These are phyloP conservation scores for Pogoniulus pusillus DNA, from an alignment of 2,797 vertebrate species.

Conservation along the genomic window DNA sequence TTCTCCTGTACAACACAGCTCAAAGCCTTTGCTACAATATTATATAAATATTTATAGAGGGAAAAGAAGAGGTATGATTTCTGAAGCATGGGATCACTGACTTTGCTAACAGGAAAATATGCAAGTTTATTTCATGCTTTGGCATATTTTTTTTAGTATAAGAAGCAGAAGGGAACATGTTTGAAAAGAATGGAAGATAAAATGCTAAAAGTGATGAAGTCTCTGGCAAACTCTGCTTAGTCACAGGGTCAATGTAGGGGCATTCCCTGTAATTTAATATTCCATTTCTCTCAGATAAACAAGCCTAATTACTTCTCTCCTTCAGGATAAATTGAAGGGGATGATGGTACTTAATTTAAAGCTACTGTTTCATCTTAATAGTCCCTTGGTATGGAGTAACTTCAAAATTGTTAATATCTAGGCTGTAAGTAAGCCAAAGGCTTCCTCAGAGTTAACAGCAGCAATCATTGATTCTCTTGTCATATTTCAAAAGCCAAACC, in stretches of 20 bases:
- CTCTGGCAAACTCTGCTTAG: neutral
- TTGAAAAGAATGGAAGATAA: neutral
- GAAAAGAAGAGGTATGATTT: neutral
- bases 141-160: neutral
- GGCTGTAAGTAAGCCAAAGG: neutral
- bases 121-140: neutral
- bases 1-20: neutral
- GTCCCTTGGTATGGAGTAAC: conserved; percentile 20
- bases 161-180: neutral
- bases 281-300: conserved; percentile 46
- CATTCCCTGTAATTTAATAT: conserved; percentile 39
- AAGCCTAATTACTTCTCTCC: conserved; percentile 61
- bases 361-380: conserved; percentile 41
- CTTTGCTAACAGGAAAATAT: conserved; percentile 16
- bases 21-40: neutral
- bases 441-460: conserved; percentile 26
- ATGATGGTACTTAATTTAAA: conserved; percentile 34
- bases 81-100: conserved; percentile 13
- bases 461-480: conserved; percentile 26
- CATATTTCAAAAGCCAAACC: conserved; percentile 45
- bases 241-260: conserved; percentile 25
- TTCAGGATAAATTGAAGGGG: conserved; percentile 43
- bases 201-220: neutral
- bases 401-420: conserved; percentile 23
- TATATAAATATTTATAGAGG: neutral